Evolutionary conservation across 1,140 invertebrate genomes (phyloP).

Genomic region (Bursaphelenchus mucronatus): DNA sequence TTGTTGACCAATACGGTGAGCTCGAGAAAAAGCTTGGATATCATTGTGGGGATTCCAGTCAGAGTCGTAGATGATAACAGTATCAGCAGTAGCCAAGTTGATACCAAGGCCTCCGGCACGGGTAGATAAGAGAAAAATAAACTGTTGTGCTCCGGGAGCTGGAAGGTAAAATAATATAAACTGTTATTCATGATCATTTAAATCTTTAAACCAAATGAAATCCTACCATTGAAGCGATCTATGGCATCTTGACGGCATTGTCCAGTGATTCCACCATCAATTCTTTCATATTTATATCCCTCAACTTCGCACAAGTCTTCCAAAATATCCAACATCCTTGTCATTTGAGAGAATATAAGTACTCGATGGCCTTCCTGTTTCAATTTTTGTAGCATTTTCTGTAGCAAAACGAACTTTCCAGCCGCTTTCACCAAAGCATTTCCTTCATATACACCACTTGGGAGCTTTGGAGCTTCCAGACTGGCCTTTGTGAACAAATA

Average conservation of each 20-base stretch:
- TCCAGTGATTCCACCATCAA: slow-evolving; percentile 96
- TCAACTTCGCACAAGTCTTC: slow-evolving; percentile 97
- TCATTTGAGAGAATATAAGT: slow-evolving; percentile 84
- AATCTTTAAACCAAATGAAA: slow-evolving; percentile 8
- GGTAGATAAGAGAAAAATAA: slow-evolving; percentile 93
- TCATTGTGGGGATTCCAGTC: slow-evolving; percentile 93
- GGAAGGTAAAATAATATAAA: slow-evolving; percentile 70
- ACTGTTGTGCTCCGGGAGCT: slow-evolving; percentile 79
- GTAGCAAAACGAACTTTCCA: slow-evolving; percentile 87
- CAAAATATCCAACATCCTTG: slow-evolving; percentile 94
- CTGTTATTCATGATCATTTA: neutral
- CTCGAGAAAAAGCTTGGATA: slow-evolving; percentile 79
- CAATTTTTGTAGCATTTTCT: slow-evolving; percentile 86
- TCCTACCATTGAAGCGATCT: slow-evolving; percentile 74
- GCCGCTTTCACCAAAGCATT: slow-evolving; percentile 86
- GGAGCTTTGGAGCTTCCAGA: slow-evolving; percentile 63
- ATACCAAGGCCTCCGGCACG: slow-evolving; percentile 96
- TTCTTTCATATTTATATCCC: slow-evolving; percentile 96
- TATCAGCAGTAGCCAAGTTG: slow-evolving; percentile 97
- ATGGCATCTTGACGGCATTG: slow-evolving; percentile 92
- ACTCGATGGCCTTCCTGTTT: slow-evolving; percentile 89
- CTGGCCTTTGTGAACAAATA: slow-evolving; percentile 89
- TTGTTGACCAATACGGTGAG: slow-evolving; percentile 95
- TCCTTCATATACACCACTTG: slow-evolving; percentile 88
- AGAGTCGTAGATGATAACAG: slow-evolving; percentile 98